These are phyloP conservation scores for Ophraella communa DNA, from an alignment of 2,888 invertebrate species.

Conservation along the genomic window DNA sequence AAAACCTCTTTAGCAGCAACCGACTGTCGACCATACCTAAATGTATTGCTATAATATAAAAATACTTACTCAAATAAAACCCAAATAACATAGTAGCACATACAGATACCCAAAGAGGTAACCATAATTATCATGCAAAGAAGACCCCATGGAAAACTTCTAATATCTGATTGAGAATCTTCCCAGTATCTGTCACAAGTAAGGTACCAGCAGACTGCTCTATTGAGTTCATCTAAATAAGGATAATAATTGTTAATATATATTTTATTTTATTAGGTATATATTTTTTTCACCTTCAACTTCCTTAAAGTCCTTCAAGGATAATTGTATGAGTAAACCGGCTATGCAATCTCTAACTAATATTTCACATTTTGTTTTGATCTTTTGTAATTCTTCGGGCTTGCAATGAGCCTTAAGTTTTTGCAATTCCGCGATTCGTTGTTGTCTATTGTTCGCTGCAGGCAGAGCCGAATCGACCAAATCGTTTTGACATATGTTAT, in stretches of 20 bases:
- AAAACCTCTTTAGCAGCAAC: constrained; percentile 21
- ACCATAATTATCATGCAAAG: constrained; percentile 80
- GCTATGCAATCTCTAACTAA: constrained; percentile 84
- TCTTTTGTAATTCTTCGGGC: constrained; percentile 76
- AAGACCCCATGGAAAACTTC: constrained; percentile 83
- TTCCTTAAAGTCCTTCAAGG: constrained; percentile 83
- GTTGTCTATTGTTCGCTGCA: constrained; percentile 70
- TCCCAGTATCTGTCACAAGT: constrained; percentile 94
- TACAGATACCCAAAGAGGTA: constrained; percentile 81
- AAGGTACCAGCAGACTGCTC: constrained; percentile 90
- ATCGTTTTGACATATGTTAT: constrained; percentile 66
- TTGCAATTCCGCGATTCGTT: constrained; percentile 72
- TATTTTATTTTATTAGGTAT: too few relatives aligned
- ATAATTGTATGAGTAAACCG: constrained; percentile 78
- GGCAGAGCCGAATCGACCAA: constrained; percentile 75
- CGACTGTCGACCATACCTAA: constrained; percentile 8
- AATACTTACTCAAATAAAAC: constrained; percentile 86
- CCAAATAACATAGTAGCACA: constrained; percentile 93
- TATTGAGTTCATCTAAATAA: constrained; percentile 86
- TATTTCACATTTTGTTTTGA: constrained; percentile 66
- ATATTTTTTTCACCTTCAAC: constrained; percentile 72
- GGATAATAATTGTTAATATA: constrained; percentile 34
- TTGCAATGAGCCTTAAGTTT: constrained; percentile 80
- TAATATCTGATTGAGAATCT: constrained; percentile 74
- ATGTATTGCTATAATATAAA: background rate